Evolutionary conservation across 2,888 invertebrate genomes (phyloP).

Genomic region (Epinotia brunnichana): DNA sequence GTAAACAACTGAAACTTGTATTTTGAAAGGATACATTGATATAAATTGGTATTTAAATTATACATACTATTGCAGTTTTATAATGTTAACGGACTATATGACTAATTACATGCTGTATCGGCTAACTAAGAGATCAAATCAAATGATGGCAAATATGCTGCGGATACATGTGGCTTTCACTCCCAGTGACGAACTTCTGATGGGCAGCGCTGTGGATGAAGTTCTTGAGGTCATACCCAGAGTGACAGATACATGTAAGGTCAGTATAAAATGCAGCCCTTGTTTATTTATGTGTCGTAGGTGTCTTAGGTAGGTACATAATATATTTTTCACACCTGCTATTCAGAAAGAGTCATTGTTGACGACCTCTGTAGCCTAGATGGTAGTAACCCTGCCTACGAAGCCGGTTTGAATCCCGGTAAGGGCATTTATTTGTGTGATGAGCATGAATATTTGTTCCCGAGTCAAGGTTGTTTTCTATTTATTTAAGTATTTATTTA

Average conservation of each 20-base stretch:
- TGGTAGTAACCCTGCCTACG: no score
- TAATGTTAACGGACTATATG: conserved; percentile 89
- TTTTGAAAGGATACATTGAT: no score
- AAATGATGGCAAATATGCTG: conserved; percentile 82
- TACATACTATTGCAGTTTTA: conserved; percentile 80
- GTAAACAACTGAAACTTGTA: conserved; percentile 70
- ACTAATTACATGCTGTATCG: conserved; percentile 87
- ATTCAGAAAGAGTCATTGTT: no score
- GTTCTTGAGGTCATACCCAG: conserved; percentile 79
- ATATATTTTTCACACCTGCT: no score
- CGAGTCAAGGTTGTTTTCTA: no score
- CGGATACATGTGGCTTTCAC: conserved; percentile 79
- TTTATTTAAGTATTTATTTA: no score
- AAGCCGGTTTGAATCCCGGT: no score
- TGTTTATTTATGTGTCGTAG: neutral
- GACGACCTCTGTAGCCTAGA: no score
- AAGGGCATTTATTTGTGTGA: no score
- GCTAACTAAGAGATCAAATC: conserved; percentile 86
- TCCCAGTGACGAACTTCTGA: conserved; percentile 74
- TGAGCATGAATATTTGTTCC: no score
- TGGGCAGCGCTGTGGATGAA: conserved; percentile 72
- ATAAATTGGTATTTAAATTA: neutral
- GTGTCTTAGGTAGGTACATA: no score
- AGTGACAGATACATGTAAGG: conserved; percentile 76
- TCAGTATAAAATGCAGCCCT: conserved; percentile 43